Conservation (phyloP, 2,888 invertebrate genomes). For the Drosophila affinis region DNA sequence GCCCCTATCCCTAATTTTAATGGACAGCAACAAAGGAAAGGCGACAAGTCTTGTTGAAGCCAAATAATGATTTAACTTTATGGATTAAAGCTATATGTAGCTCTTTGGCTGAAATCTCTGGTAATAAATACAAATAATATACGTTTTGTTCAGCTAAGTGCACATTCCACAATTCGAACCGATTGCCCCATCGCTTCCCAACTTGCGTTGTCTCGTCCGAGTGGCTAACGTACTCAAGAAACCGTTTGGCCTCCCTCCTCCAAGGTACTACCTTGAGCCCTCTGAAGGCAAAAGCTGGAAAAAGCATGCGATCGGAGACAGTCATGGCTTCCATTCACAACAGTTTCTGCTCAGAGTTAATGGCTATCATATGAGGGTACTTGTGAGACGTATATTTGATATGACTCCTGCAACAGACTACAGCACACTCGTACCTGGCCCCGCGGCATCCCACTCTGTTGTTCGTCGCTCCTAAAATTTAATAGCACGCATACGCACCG, state of each 20-base stretch:
- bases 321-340: neutral
- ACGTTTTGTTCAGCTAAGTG: too few relatives aligned
- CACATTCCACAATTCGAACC: too few relatives aligned
- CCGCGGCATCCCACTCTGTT: neutral
- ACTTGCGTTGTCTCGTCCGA: neutral
- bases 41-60: slow-evolving; percentile 8
- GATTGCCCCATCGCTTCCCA: too few relatives aligned
- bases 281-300: neutral
- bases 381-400: neutral
- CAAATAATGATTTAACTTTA: slow-evolving; percentile 13
- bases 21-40: slow-evolving; percentile 4
- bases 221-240: neutral
- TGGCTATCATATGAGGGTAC: neutral
- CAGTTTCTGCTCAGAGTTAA: neutral
- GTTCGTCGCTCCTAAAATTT: neutral
- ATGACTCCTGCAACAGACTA: neutral
- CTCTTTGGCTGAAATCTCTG: neutral
- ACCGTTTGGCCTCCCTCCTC: neutral
- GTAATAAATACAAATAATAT: too few relatives aligned
- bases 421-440: neutral
- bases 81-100: neutral
- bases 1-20: slow-evolving; percentile 21
- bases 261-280: too few relatives aligned
- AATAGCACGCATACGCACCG: slow-evolving; percentile 17
- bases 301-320: neutral